These are phyloP conservation scores for Dinomys branickii DNA, from an alignment of 2,113 vertebrate genomes.

Conservation along the genomic window DNA sequence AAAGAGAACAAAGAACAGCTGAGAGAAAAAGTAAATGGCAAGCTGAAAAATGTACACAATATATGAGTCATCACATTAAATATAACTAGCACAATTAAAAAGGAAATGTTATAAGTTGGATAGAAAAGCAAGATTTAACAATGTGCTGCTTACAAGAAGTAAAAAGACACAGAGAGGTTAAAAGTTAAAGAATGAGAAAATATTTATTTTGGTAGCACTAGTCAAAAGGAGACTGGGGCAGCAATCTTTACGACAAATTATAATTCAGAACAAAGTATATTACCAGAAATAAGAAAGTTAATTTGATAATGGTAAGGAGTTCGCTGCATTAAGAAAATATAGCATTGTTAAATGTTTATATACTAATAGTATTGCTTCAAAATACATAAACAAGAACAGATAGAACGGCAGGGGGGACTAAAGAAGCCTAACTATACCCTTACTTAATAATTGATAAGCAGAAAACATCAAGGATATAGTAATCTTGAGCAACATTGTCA, in stretches of 20 bases:
- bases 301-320: conserved; percentile 14
- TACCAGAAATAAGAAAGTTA: background rate
- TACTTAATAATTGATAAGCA: background rate
- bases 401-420: background rate
- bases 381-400: background rate
- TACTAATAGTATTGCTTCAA: background rate
- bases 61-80: background rate
- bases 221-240: background rate
- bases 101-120: background rate
- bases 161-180: background rate
- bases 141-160: background rate
- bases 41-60: background rate
- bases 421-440: background rate
- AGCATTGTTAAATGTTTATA: background rate
- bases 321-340: background rate
- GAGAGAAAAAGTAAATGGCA: background rate
- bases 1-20: background rate
- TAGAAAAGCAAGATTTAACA: background rate
- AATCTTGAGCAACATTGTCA: background rate
- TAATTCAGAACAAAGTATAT: background rate
- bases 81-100: background rate
- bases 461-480: background rate
- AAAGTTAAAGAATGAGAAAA: background rate
- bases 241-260: background rate
- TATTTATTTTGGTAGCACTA: background rate